Conservation (phyloP, 1,140 invertebrate genomes). For the Nomia melanderi region DNA sequence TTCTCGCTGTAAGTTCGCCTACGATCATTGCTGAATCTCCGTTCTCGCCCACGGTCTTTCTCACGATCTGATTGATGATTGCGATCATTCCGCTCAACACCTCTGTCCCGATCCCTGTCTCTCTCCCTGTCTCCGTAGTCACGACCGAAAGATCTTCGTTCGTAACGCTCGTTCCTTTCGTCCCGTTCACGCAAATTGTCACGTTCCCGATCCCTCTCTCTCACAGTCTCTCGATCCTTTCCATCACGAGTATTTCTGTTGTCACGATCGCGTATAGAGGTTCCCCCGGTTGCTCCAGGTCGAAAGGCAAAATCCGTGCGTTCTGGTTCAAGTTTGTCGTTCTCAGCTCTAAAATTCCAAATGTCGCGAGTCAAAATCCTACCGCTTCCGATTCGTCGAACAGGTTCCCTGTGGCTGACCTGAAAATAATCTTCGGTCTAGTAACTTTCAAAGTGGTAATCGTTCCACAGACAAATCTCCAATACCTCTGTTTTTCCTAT, state of each 20-base stretch:
- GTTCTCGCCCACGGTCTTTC: conserved; percentile 78
- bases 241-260: conserved; percentile 67
- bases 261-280: conserved; percentile 74
- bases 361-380: conserved; percentile 87
- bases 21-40: conserved; percentile 77
- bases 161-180: conserved; percentile 76
- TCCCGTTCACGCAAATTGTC: conserved; percentile 66
- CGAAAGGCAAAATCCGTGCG: conserved; percentile 75
- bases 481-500: conserved; percentile 78
- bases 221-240: conserved; percentile 38
- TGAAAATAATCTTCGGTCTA: conserved; percentile 38
- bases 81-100: conserved; percentile 59
- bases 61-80: conserved; percentile 70
- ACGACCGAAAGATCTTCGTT: conserved; percentile 82
- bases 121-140: conserved; percentile 76
- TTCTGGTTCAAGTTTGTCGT: conserved; percentile 78
- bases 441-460: background rate
- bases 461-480: background rate
- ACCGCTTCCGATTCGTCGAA: conserved; percentile 89
- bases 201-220: conserved; percentile 56
- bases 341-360: conserved; percentile 81
- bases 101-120: conserved; percentile 68
- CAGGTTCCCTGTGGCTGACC: conserved; percentile 79
- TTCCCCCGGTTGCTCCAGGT: conserved; percentile 60
- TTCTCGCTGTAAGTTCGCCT: conserved; percentile 80